Evolutionary conservation across 1,140 invertebrate species (phyloP), one percentile per base, ranked within the genome.

Genomic region (Apocrypta bakeri): DNA sequence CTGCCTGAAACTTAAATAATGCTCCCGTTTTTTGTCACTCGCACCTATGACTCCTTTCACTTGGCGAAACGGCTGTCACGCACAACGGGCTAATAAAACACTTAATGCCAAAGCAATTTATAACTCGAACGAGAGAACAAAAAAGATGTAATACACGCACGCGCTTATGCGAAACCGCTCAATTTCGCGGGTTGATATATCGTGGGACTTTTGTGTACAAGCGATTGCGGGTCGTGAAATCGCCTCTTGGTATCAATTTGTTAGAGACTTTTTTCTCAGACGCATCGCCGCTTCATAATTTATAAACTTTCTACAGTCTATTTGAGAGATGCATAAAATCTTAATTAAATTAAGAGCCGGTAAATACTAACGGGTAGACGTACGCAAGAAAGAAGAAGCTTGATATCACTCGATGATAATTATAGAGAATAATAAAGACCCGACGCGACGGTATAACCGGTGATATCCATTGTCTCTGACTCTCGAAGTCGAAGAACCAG

Each of bases 101-200:
- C 68, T 72, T 80, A 72, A 72, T 80, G 69, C 25, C 24, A 73
- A 80, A 63, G 31, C 42, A 31, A 72, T 80, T 80, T 31, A 72
- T 72, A 48, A 8, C 17, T 7, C 9, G n/a, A n/a, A 69, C 8
- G 37, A 27, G 33, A 7, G 7, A n/a, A n/a, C n/a, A n/a, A n/a
- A n/a, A n/a, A n/a, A n/a, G n/a, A n/a, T n/a, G n/a, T n/a, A n/a
- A 31, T 61, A 79, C 29, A 42, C 37, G 69, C 37, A 42, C 2
- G 37, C 9, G 1, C 6, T 11, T 9, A 27, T 7, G 21, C 42
- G 68, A 73, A 73, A 80, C 40, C 69, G 31, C 71, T 81, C 63
- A 74, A 81, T 81, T 81, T 81, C 0, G 33, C 2, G 2, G 2
- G 33, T 9, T 14, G 33, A 37, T 37, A 2, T 9, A 37, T 37